A percentile compares a stretch with the other conserved stretches of the same genome.
Evolutionary conservation across 35 echinoderm and acorn worm species (phyloP).

Genomic region (Anneissia japonica): DNA sequence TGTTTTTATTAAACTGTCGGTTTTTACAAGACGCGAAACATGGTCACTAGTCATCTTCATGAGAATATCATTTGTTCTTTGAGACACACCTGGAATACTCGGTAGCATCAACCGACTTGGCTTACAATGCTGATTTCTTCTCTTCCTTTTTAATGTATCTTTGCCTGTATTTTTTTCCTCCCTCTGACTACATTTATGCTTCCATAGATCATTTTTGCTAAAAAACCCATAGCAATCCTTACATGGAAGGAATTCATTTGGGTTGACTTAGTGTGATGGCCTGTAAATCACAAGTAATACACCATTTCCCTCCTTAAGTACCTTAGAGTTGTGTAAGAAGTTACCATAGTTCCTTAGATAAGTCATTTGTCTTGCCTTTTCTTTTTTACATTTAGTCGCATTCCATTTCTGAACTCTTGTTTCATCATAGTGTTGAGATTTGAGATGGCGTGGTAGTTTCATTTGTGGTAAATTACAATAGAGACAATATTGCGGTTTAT

Average conservation of each 20-base stretch:
- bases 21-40: not conserved
- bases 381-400: not conserved
- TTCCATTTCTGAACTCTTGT: not conserved
- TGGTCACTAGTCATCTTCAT: not conserved
- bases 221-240: not conserved
- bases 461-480: not conserved
- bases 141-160: not conserved
- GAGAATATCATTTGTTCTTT: conserved; percentile 8
- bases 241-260: not conserved
- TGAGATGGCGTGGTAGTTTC: not conserved
- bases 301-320: not conserved
- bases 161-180: not conserved
- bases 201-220: not conserved
- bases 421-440: not conserved
- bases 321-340: not conserved
- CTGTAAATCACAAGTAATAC: not conserved
- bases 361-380: not conserved
- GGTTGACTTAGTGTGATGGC: not conserved
- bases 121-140: not conserved
- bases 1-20: conserved; percentile 4
- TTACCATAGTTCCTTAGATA: not conserved
- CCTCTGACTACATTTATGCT: not conserved
- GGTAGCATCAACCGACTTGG: not conserved
- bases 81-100: conserved; percentile 4
- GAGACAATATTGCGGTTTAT: conserved; percentile 30